Percentiles rank a stretch among this genome's conserved stretches.
Evolutionary conservation across 2,113 vertebrate genomes (phyloP).

Genomic region (Halichoerus grypus): DNA sequence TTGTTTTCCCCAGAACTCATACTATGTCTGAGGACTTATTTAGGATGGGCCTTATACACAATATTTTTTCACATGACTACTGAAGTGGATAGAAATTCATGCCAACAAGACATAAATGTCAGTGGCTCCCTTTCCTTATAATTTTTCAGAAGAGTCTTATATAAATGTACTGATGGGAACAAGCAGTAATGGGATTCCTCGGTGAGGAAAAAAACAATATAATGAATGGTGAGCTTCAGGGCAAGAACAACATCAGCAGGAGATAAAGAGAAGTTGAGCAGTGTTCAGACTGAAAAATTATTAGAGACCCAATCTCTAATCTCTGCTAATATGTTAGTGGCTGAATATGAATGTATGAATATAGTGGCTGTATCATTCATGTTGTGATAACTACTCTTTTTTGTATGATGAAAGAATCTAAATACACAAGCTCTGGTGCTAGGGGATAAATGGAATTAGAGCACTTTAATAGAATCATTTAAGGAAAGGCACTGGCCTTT

Average conservation of each 20-base stretch:
- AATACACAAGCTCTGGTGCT: background rate
- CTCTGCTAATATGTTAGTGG: background rate
- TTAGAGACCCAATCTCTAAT: background rate
- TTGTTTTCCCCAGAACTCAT: constrained; percentile 31
- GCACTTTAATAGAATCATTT: background rate
- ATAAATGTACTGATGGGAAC: background rate
- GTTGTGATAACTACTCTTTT: background rate
- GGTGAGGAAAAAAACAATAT: background rate
- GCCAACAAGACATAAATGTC: constrained; percentile 23
- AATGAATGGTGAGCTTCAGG: background rate
- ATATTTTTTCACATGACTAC: background rate
- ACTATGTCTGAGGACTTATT: background rate
- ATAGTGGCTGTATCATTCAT: background rate
- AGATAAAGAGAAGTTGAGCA: background rate
- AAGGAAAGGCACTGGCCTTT: background rate
- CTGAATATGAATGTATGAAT: background rate
- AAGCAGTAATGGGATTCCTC: constrained; percentile 12
- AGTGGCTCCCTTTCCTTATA: constrained; percentile 8
- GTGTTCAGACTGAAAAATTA: background rate
- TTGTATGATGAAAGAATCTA: background rate
- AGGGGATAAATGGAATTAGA: background rate
- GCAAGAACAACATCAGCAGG: background rate
- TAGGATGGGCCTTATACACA: background rate
- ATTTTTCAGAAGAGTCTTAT: constrained; percentile 39
- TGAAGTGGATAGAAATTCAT: constrained; percentile 37